phyloP scores from a whole-genome alignment of 2,888 invertebrate genomes.

The Nebria brevicollis region DNA sequence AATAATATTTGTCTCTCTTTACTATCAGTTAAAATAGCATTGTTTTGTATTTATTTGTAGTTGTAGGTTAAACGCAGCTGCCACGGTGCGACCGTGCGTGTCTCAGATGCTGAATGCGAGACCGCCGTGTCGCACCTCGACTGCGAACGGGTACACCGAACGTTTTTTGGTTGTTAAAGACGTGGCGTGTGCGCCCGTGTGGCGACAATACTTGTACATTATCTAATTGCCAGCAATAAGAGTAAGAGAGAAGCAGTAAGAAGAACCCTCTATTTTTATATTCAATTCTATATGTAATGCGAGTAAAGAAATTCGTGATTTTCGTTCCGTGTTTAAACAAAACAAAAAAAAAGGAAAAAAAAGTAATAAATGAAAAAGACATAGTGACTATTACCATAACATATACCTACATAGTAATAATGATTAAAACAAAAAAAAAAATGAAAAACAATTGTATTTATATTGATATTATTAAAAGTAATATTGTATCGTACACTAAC shows the following conservation, averaged over 20 bases:
- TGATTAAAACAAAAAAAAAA: slow-evolving; percentile 4
- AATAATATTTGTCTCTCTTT: neutral
- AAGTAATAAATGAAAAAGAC: neutral
- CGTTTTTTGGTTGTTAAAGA: slow-evolving; percentile 14
- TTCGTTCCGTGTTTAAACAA: slow-evolving; percentile 30
- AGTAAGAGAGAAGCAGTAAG: slow-evolving; percentile 63
- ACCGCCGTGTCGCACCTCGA: slow-evolving; percentile 17
- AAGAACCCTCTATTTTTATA: slow-evolving; percentile 66
- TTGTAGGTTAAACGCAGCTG: slow-evolving; percentile 19
- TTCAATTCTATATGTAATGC: slow-evolving; percentile 61
- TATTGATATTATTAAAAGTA: slow-evolving; percentile 1
- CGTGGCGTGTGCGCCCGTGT: slow-evolving; percentile 22
- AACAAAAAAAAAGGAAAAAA: neutral
- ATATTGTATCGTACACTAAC: neutral
- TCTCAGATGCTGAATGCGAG: slow-evolving; percentile 14
- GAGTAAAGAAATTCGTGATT: slow-evolving; percentile 53
- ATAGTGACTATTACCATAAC: slow-evolving; percentile 6
- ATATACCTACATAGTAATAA: slow-evolving; percentile 22
- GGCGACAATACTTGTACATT: slow-evolving; percentile 58
- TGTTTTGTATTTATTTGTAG: slow-evolving; percentile 21
- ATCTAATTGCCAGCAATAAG: slow-evolving; percentile 65
- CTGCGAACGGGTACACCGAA: slow-evolving; percentile 15
- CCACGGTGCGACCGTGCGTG: slow-evolving; percentile 13
- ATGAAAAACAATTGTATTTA: neutral
- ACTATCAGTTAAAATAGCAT: neutral